These are phyloP conservation scores for Leptobrachium leishanense DNA, from an alignment of 2,113 vertebrate species.

Conservation along the genomic window DNA sequence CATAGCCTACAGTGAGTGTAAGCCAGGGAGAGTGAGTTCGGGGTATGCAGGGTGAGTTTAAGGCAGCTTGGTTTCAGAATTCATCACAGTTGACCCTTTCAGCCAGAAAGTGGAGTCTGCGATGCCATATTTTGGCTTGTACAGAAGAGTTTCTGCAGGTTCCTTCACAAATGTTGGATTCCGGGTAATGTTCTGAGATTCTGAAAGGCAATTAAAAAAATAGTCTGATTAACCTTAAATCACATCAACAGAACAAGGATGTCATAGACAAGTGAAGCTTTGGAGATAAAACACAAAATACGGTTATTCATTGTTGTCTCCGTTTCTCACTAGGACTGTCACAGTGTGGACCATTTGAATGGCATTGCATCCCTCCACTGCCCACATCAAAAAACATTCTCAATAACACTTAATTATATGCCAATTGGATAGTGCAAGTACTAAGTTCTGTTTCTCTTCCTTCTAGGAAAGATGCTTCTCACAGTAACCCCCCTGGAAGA, in stretches of 20 bases:
- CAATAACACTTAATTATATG: no score
- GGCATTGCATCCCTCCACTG: no score
- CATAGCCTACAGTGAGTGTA: not conserved
- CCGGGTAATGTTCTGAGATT: not conserved
- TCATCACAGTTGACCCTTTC: not conserved
- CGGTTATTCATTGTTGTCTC: no score
- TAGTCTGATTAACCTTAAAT: not conserved
- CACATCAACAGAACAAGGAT: not conserved
- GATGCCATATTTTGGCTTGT: not conserved
- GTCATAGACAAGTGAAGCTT: no score
- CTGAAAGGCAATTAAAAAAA: constrained; percentile 8
- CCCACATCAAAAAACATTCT: no score
- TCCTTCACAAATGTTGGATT: not conserved
- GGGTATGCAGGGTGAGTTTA: constrained; percentile 1
- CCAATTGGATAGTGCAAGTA: no score
- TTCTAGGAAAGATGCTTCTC: constrained; percentile 74
- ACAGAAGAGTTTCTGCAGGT: not conserved
- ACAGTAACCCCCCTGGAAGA: constrained; percentile 57
- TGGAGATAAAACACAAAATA: no score
- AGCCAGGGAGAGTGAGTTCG: not conserved
- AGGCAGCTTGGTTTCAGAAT: constrained; percentile 15
- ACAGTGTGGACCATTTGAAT: no score
- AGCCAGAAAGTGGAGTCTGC: not conserved
- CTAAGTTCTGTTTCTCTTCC: not conserved
- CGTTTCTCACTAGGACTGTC: no score